Percentiles rank a stretch among this genome's conserved stretches.
Evolutionary conservation across 2,113 vertebrate species (phyloP).

Genomic region (Daboia siamensis): DNA sequence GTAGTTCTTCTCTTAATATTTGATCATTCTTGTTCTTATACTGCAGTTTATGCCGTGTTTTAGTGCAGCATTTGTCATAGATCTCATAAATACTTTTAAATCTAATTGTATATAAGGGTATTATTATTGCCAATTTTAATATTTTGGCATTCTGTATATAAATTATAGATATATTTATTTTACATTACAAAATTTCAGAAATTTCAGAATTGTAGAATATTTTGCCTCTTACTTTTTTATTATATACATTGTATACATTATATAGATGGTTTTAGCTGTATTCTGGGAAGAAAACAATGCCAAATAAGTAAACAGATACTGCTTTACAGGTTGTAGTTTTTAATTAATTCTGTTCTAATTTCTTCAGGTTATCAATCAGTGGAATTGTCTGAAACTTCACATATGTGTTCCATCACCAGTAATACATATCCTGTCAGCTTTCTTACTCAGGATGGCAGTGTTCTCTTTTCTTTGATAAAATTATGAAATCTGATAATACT

Average conservation of each 20-base stretch:
- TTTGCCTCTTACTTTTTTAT: not conserved
- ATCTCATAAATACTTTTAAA: not conserved
- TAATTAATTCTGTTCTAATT: not conserved
- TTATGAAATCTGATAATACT: not conserved
- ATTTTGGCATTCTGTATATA: not conserved
- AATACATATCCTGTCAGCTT: not conserved
- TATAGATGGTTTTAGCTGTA: not conserved
- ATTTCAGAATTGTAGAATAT: not conserved
- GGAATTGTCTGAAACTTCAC: not conserved
- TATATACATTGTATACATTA: not conserved
- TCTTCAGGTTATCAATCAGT: not conserved
- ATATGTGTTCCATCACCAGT: not conserved
- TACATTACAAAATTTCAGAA: not conserved
- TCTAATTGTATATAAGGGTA: not conserved
- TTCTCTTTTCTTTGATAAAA: not conserved
- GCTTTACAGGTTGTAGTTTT: not conserved
- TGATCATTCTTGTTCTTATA: not conserved
- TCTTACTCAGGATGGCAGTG: not conserved
- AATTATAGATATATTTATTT: not conserved
- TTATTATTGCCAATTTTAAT: not conserved
- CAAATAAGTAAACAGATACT: not conserved
- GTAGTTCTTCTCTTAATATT: not conserved
- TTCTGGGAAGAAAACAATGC: not conserved
- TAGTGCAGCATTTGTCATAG: not conserved
- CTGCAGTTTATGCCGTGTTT: not conserved